phyloP scores from a whole-genome alignment of 1,140 invertebrate genomes.

The Cataglyphis hispanica region DNA sequence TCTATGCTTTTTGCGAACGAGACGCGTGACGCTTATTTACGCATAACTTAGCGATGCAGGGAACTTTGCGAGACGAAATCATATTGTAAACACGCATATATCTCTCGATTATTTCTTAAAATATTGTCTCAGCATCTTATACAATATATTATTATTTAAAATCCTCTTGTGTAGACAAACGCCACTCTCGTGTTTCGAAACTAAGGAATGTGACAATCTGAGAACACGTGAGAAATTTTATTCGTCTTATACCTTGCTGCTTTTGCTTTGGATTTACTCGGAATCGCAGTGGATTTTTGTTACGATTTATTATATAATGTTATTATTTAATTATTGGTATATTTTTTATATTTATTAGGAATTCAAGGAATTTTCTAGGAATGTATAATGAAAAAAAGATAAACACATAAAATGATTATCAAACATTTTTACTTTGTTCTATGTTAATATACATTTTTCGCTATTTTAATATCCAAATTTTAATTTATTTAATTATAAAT shows the following conservation, averaged over 20 bases:
- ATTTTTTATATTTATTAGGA: conserved; percentile 22
- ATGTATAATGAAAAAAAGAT: background rate
- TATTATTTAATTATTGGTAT: background rate
- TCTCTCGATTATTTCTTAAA: background rate
- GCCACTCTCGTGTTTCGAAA: conserved; percentile 30
- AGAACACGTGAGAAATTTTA: conserved; percentile 35
- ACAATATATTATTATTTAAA: background rate
- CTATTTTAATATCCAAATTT: background rate
- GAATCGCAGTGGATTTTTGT: background rate
- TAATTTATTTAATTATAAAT: background rate
- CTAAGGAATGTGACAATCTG: conserved; percentile 31
- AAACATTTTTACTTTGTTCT: background rate
- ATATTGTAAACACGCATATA: background rate
- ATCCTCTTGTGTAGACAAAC: background rate
- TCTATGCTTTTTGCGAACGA: background rate
- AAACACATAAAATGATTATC: background rate
- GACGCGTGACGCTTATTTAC: background rate
- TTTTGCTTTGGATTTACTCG: conserved; percentile 26
- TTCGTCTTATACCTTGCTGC: background rate
- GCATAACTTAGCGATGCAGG: background rate
- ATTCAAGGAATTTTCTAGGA: background rate
- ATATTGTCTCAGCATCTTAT: too few species aligned
- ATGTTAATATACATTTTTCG: background rate
- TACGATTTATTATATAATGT: conserved; percentile 28
- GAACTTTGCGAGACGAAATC: background rate